These are phyloP conservation scores for Eumeta japonica DNA, from an alignment of 1,140 invertebrate species.

Conservation along the genomic window DNA sequence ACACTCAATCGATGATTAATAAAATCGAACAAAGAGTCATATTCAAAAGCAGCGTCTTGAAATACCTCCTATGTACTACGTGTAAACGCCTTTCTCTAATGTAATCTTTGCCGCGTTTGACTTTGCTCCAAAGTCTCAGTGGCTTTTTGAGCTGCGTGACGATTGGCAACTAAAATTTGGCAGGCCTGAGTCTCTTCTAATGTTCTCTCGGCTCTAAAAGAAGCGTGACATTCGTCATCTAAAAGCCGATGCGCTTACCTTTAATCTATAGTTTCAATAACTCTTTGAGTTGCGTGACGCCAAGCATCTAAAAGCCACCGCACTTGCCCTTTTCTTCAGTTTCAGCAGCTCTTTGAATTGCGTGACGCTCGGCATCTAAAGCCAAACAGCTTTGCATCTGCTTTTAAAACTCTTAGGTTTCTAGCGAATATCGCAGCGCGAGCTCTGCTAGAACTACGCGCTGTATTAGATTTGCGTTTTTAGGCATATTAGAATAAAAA, in stretches of 20 bases:
- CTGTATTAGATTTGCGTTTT: conserved; percentile 15
- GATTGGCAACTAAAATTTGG: conserved; percentile 10
- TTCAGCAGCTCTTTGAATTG: conserved; percentile 12
- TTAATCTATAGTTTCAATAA: conserved; percentile 1
- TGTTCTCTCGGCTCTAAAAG: conserved; percentile 10
- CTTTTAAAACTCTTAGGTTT: conserved; percentile 14
- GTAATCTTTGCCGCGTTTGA: conserved; percentile 6
- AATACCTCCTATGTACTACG: conserved; percentile 16
- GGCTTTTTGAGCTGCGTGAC: conserved; percentile 13
- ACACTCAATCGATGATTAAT: conserved; percentile 11
- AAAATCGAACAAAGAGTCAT: no score
- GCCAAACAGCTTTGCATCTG: conserved; percentile 8
- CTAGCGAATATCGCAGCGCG: conserved; percentile 13
- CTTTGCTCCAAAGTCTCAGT: conserved; percentile 10
- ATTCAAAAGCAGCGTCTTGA: conserved; percentile 17
- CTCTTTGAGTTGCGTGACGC: conserved; percentile 7
- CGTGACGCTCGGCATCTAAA: conserved; percentile 12
- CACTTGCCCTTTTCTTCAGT: conserved; percentile 8
- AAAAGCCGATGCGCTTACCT: background rate
- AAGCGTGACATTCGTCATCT: conserved; percentile 15
- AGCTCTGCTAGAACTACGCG: conserved; percentile 12
- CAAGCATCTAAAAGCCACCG: conserved; percentile 6
- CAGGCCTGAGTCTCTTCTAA: conserved; percentile 10
- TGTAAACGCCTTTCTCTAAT: conserved; percentile 10
- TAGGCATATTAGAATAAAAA: no score